phyloP scores from a whole-genome alignment of 2,797 vertebrate species.

The Babyrousa celebensis region DNA sequence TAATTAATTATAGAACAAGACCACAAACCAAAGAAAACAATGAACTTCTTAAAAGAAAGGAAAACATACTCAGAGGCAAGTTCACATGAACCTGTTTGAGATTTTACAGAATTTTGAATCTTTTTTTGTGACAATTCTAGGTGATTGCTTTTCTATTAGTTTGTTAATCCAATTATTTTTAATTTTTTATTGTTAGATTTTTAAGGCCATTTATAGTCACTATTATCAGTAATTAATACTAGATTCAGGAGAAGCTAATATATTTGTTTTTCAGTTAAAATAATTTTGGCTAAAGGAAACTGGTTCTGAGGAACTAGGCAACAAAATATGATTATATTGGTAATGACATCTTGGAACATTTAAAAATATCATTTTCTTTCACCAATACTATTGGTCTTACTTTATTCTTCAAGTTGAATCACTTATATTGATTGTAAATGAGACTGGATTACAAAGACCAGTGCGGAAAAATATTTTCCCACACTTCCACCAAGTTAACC shows the following conservation, averaged over 20 bases:
- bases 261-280: background rate
- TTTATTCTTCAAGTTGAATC: constrained; percentile 31
- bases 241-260: background rate
- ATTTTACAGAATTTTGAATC: background rate
- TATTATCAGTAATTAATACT: constrained; percentile 7
- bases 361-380: background rate
- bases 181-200: constrained; percentile 15
- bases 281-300: background rate
- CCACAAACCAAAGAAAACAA: background rate
- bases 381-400: background rate
- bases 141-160: background rate
- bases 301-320: background rate
- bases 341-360: background rate
- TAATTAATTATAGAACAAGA: background rate
- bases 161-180: background rate
- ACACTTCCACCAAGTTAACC: constrained; percentile 68
- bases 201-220: background rate
- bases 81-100: background rate
- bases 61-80: background rate
- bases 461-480: constrained; percentile 68
- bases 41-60: background rate
- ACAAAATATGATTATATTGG: background rate
- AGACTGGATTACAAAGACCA: constrained; percentile 17
- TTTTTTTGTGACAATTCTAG: background rate
- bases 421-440: constrained; percentile 32